Conservation (phyloP, 2,113 vertebrate genomes). For the Diglossa brunneiventris region DNA sequence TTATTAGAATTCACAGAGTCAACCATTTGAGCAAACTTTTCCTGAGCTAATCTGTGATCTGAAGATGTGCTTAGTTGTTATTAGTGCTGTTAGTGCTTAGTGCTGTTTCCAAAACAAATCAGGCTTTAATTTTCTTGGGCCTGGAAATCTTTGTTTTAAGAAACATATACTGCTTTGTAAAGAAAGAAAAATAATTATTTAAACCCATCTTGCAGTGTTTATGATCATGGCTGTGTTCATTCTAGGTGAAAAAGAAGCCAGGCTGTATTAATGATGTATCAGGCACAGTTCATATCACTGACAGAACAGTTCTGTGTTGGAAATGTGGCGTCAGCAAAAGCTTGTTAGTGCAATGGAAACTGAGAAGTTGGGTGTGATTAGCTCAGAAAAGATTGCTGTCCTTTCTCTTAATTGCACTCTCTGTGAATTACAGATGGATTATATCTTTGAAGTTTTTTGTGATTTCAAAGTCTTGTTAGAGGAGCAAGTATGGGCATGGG, state of each 20-base stretch:
- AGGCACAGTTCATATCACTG: not conserved
- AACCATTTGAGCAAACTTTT: not conserved
- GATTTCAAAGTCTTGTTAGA: not conserved
- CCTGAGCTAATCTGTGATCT: not conserved
- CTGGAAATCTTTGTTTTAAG: not conserved
- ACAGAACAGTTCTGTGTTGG: not conserved
- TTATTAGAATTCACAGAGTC: not conserved
- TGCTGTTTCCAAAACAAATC: not conserved
- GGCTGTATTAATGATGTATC: not conserved
- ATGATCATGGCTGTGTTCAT: not conserved
- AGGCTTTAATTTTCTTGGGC: not conserved
- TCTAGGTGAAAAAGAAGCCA: conserved; percentile 11
- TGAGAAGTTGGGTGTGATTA: not conserved
- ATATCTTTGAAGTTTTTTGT: not conserved
- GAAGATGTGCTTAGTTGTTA: not conserved
- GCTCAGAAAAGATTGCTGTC: not conserved
- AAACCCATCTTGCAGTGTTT: not conserved
- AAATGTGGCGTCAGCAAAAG: not conserved
- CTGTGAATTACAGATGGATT: not conserved
- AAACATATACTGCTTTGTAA: not conserved
- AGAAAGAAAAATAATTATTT: not conserved
- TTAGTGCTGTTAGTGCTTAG: too few species aligned
- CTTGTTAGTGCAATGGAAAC: not conserved
- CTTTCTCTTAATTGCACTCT: conserved; percentile 5
- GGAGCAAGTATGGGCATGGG: not conserved